These are phyloP conservation scores for Sarcophaga caerulescens DNA, from an alignment of 2,888 invertebrate species.

Conservation along the genomic window DNA sequence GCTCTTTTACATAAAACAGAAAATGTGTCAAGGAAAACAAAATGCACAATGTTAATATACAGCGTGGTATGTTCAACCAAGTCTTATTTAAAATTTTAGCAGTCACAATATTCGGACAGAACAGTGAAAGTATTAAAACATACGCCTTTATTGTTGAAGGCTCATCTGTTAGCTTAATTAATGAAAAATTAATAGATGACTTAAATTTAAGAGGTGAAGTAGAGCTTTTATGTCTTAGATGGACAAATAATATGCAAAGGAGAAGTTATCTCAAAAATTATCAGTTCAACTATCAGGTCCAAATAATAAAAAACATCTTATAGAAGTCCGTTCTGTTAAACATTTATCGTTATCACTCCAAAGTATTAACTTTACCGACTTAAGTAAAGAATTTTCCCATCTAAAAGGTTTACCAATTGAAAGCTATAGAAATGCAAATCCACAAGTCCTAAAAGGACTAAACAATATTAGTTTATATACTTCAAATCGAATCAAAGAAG, in stretches of 20 bases:
- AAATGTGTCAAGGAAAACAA: no score
- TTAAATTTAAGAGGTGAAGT: conserved; percentile 36
- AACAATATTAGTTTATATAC: conserved; percentile 1
- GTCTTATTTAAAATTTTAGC: background rate
- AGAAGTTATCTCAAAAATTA: conserved; percentile 33
- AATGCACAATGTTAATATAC: no score
- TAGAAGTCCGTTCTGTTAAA: conserved; percentile 26
- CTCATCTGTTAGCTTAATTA: conserved; percentile 1
- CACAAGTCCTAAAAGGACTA: conserved; percentile 7
- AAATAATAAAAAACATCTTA: conserved; percentile 7
- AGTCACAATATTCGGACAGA: background rate
- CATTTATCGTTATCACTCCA: conserved; percentile 9
- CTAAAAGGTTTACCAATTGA: conserved; percentile 18
- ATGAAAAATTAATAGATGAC: conserved; percentile 36
- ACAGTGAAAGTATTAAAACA: conserved; percentile 11
- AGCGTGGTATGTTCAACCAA: background rate
- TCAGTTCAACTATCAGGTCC: conserved; percentile 45
- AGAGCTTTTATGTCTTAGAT: background rate
- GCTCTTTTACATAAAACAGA: conserved; percentile 20
- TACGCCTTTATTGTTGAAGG: background rate
- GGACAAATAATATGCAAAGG: no score
- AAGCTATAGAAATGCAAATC: conserved; percentile 11
- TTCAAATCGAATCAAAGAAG: conserved; percentile 14
- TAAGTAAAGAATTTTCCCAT: conserved; percentile 8
- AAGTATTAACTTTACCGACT: background rate